Conservation (phyloP, 1,140 invertebrate genomes). For the Neodiprion lecontei region DNA sequence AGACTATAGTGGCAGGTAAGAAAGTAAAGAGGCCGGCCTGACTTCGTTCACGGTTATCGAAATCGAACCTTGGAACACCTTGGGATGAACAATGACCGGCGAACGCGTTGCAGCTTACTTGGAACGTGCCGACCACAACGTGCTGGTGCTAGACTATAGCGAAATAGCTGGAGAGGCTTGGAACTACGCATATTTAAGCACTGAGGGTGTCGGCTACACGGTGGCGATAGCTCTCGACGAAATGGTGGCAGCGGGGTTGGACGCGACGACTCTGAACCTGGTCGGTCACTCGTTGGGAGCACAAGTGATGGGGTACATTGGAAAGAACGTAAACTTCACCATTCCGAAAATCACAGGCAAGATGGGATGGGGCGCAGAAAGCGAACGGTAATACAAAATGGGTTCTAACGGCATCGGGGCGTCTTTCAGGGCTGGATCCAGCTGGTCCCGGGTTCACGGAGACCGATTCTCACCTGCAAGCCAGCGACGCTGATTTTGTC, state of each 20-base stretch:
- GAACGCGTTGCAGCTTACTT: constrained; percentile 48
- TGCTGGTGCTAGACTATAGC: constrained; percentile 67
- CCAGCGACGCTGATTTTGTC: constrained; percentile 64
- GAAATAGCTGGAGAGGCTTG: constrained; percentile 65
- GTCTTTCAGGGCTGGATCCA: constrained; percentile 43
- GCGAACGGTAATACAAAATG: too few relatives aligned
- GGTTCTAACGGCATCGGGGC: too few relatives aligned
- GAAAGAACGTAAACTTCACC: constrained; percentile 50
- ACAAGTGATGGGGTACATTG: constrained; percentile 74
- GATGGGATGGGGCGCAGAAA: not conserved
- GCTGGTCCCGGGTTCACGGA: constrained; percentile 43
- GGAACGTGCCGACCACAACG: constrained; percentile 45
- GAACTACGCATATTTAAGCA: constrained; percentile 43
- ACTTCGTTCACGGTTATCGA: too few relatives aligned
- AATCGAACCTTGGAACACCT: too few relatives aligned
- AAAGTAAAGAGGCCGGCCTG: too few relatives aligned
- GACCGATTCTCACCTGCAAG: constrained; percentile 25
- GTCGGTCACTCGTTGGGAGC: constrained; percentile 80
- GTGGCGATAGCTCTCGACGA: constrained; percentile 29
- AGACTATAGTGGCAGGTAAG: constrained; percentile 44
- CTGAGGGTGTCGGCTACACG: constrained; percentile 53
- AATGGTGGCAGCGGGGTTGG: constrained; percentile 25
- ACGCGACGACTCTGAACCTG: constrained; percentile 66
- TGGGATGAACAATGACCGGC: too few relatives aligned
- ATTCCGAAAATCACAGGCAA: constrained; percentile 52